Evolutionary conservation across 2,797 vertebrate species (phyloP), one percentile per base, ranked within the genome.

Genomic region (Todus mexicanus): DNA sequence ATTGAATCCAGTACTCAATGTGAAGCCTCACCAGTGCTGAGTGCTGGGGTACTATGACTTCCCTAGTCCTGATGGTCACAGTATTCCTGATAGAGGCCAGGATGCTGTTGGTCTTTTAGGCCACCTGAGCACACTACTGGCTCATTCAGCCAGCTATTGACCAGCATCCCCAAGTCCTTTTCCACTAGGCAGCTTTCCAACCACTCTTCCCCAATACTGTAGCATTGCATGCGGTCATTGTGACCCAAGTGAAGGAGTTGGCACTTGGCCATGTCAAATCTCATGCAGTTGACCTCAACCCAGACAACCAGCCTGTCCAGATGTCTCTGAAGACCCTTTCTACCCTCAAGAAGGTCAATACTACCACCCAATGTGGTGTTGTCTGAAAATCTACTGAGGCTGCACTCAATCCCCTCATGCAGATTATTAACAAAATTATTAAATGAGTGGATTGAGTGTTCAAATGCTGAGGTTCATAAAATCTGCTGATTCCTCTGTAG

Each of bases 401-500:
- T 51, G 11, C 21, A 25, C 27, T 40, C 0, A 0, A 54, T 54
- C 31, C 18, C 13, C 5, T 61, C 2, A 3, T 60, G 33, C 19
- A 60, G 6, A 19, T 47, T 22, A 15, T 4, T 65, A 31, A 37
- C 42, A 81, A 47, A 59, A 31, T 20, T 7, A 57, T 13, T 15
- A 64, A 74, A 59, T n/a, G n/a, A n/a, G n/a, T n/a, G n/a, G n/a
- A n/a, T n/a, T n/a, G n/a, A n/a, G n/a, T n/a, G 25, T 42, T 74
- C 54, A 68, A 42, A 77, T 50, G 13, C 10, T 31, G 38, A 75
- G 20, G 8, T 50, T 78, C 38, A 37, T 64, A 70, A 70, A 65
- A 73, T 50, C 27, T 76, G 7, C 51, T 56, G 10, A 9, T 60
- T 73, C 9, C 6, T 27, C 31, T 57, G 7, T 20, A 51, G 33